phyloP scores from a whole-genome alignment of 2,113 vertebrate species.

The Chinchilla lanigera region DNA sequence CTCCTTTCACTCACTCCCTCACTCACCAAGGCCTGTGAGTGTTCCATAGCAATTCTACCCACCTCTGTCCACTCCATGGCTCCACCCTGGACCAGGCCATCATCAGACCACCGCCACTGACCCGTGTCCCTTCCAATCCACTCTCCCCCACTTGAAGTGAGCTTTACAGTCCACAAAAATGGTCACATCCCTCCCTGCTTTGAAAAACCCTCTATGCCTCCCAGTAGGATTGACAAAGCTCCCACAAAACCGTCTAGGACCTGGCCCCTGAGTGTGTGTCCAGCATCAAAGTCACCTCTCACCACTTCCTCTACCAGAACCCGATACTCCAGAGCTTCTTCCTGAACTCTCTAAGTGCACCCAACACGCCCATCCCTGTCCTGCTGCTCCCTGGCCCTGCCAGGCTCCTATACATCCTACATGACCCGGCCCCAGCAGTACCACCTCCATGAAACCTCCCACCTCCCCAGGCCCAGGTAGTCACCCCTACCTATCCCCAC shows the following conservation, averaged over 20 bases:
- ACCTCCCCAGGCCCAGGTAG: rapidly evolving
- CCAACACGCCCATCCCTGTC: too few species aligned
- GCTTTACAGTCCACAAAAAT: background rate
- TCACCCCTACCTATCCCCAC: background rate
- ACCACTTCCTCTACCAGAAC: background rate
- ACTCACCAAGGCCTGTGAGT: background rate
- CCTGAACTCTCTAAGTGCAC: background rate
- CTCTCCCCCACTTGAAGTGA: background rate
- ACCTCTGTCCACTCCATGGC: background rate
- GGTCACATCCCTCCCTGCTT: background rate
- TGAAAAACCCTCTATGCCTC: background rate
- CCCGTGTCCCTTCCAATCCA: background rate
- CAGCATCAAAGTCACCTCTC: background rate
- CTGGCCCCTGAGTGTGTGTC: background rate
- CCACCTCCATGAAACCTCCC: background rate
- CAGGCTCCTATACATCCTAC: background rate
- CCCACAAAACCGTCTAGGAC: background rate
- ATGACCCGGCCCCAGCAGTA: rapidly evolving
- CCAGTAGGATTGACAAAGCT: background rate
- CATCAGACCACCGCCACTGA: background rate
- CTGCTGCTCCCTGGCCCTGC: background rate
- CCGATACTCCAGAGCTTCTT: background rate
- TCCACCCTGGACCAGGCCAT: background rate
- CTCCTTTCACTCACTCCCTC: background rate
- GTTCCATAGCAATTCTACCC: too few species aligned